Base-by-base conservation (phyloP, 1,140 invertebrate genomes). In the Nylanderia fulva region DNA sequence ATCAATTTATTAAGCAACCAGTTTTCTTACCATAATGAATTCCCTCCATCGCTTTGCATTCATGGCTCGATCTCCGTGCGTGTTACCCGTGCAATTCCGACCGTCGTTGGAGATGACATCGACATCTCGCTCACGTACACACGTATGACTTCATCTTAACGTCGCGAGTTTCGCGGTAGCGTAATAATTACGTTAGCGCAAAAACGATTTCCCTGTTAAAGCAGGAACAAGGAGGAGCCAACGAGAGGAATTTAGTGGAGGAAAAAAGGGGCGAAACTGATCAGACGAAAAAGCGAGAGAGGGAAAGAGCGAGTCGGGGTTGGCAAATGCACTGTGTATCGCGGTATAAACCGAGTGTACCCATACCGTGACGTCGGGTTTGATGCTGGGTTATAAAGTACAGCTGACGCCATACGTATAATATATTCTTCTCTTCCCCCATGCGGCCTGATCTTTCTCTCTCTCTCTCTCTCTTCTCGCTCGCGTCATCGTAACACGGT, bases 331-430 rank as follows among this genome's bases (percentile, higher is more conserved):
- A 89, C 54, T n/a, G 77, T 91, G 84, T 90, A 90, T 91, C 88
- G 84, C 45, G 86, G 54, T 87, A 87, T 91, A 91, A 90, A 90
- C 88, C 87, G 86, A 91, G 87, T 90, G 87, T 90, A 90, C 88
- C 86, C 84, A 84, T 66, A 90, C 85, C 85, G 74, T 89, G 85
- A 90, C 75, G 84, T 83, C 36, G 39, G 39, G 80, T 84, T 88
- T 87, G 91, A 91, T 89, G 90, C 86, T 85, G 79, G 88, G 91
- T 86, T 91, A 91, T 93, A 92, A 92, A 92, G 88, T 85, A 91
- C 92, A 93, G 92, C 92, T 93, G 92, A 92, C 92, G 90, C 89
- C 27, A 18, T 86, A 84, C 80, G 83, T 91, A 89, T 91, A 92
- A 92, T 92, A 88, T 91, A 92, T 92, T 92, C 91, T 91, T 91